Percentiles rank a stretch among this genome's conserved stretches.
Evolutionary conservation across 2,888 invertebrate species (phyloP).

Genomic region (Tiliacea aurago): DNA sequence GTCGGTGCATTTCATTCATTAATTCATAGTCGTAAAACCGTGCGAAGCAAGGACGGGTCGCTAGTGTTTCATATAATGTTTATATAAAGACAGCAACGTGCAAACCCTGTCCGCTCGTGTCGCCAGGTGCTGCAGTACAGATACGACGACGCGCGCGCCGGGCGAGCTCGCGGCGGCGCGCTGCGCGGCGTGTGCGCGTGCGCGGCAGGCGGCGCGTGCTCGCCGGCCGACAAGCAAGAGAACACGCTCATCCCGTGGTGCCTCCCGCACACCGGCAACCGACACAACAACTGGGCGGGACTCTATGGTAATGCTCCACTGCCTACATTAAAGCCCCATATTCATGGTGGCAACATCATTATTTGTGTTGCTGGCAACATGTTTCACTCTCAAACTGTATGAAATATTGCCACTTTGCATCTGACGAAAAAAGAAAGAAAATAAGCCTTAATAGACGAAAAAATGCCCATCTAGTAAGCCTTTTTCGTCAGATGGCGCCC

Average conservation of each 20-base stretch:
- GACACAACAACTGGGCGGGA: conserved; percentile 97
- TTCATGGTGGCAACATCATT: no score
- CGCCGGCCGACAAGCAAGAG: conserved; percentile 93
- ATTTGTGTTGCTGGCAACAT: neutral
- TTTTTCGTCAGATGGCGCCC: neutral
- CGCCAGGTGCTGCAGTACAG: conserved; percentile 86
- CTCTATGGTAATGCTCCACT: conserved; percentile 91
- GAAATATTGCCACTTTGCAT: neutral
- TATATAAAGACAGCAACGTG: neutral
- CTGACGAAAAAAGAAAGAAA: neutral
- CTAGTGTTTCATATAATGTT: neutral
- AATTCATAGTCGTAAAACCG: no score
- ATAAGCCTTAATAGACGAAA: neutral
- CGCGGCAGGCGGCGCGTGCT: conserved; percentile 92
- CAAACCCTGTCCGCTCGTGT: neutral
- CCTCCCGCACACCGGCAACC: conserved; percentile 95
- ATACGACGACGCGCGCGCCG: conserved; percentile 87
- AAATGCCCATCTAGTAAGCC: neutral
- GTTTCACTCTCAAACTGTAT: neutral
- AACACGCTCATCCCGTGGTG: conserved; percentile 97
- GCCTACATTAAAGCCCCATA: neutral
- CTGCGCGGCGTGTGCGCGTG: conserved; percentile 95
- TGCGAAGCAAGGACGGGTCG: no score
- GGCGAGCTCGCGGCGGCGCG: conserved; percentile 82
- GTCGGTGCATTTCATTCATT: no score